phyloP scores from a whole-genome alignment of 2,113 vertebrate genomes.

The Poecilia latipinna region DNA sequence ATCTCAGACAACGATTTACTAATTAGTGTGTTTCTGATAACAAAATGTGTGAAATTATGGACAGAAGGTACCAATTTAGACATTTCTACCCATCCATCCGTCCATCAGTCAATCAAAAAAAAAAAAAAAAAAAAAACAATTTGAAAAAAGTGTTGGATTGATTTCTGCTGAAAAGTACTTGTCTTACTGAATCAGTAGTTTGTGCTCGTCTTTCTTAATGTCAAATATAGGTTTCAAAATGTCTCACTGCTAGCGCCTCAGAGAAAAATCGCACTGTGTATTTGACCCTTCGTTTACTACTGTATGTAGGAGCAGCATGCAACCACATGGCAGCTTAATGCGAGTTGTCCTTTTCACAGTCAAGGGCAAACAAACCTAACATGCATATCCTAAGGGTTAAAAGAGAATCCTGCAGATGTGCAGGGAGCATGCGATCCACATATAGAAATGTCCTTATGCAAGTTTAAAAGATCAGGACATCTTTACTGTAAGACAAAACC shows the following conservation, averaged over 20 bases:
- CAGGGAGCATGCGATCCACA: not conserved
- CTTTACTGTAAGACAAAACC: slow-evolving; percentile 17
- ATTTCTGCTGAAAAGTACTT: too few relatives aligned
- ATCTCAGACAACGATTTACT: too few relatives aligned
- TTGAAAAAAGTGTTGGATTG: too few relatives aligned
- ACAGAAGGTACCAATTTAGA: too few relatives aligned
- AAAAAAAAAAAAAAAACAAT: too few relatives aligned
- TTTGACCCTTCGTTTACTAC: slow-evolving; percentile 32
- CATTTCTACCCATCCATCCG: too few relatives aligned
- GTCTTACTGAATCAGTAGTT: not conserved
- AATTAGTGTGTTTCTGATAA: too few relatives aligned
- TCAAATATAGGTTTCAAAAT: slow-evolving; percentile 11
- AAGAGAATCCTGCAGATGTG: slow-evolving; percentile 9
- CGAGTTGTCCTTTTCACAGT: slow-evolving; percentile 15
- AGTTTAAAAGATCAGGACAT: slow-evolving; percentile 1
- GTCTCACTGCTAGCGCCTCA: not conserved
- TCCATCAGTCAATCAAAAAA: too few relatives aligned
- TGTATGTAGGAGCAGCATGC: slow-evolving; percentile 8
- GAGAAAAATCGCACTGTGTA: slow-evolving; percentile 7
- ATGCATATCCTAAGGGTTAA: slow-evolving; percentile 20
- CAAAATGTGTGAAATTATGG: too few relatives aligned
- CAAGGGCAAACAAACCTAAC: slow-evolving; percentile 38
- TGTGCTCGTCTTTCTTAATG: not conserved
- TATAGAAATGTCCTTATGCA: not conserved
- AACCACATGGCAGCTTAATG: slow-evolving; percentile 12